phyloP scores from a whole-genome alignment of 2,888 invertebrate genomes.

The Hirtodrosophila confusa region DNA sequence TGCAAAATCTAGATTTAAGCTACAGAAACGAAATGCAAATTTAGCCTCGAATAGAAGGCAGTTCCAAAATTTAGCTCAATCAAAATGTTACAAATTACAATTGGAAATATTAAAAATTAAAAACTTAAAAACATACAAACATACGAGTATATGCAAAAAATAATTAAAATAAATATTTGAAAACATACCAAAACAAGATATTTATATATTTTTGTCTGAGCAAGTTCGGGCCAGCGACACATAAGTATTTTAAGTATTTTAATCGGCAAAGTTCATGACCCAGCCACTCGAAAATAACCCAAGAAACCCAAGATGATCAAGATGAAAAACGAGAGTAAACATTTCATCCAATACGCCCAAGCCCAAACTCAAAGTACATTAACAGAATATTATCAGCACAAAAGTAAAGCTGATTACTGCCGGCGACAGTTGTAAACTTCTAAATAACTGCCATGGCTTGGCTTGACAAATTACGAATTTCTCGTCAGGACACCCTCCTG shows the following conservation, averaged over 20 bases:
- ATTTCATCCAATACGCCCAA: constrained; percentile 10
- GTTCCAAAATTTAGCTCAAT: constrained; percentile 38
- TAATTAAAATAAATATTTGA: constrained; percentile 42
- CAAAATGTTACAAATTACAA: constrained; percentile 45
- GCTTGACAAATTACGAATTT: constrained; percentile 65
- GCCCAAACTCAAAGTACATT: constrained; percentile 54
- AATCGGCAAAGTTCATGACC: constrained; percentile 25
- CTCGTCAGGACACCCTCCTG: constrained; percentile 22
- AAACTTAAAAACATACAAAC: constrained; percentile 16
- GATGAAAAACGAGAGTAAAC: background rate
- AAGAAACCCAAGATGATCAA: constrained; percentile 22
- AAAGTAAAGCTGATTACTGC: constrained; percentile 74
- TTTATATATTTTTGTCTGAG: background rate
- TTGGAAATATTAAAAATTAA: constrained; percentile 32
- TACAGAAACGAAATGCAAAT: constrained; percentile 36
- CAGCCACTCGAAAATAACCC: constrained; percentile 28
- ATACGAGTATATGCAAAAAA: constrained; percentile 21
- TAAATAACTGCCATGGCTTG: constrained; percentile 61
- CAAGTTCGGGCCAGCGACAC: background rate
- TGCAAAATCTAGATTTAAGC: constrained; percentile 50
- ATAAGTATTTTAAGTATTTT: background rate
- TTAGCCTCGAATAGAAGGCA: constrained; percentile 48
- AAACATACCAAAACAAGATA: constrained; percentile 4
- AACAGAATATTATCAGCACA: constrained; percentile 60
- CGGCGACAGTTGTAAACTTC: constrained; percentile 73